Evolutionary conservation across 2,888 invertebrate species (phyloP), one percentile per base, ranked within the genome.

Genomic region (Harpalus rufipes): DNA sequence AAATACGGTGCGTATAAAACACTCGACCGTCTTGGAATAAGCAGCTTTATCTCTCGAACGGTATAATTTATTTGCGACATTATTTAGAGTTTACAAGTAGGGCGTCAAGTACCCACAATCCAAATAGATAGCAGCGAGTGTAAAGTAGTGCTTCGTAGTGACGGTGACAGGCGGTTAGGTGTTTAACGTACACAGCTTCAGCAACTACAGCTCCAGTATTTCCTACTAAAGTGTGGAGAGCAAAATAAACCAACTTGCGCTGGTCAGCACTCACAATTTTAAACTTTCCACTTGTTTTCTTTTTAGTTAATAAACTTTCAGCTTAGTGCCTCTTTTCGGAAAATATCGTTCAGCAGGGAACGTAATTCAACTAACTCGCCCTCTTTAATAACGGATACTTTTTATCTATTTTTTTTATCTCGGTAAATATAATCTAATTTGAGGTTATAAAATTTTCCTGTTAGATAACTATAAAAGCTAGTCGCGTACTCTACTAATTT

Each of bases 1-100:
- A 72, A 51, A 8, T 8, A 51, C 44, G 44, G 44, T 51, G 44
- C 44, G 44, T 51, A 51, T 32, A 32, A 32, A 32, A 32, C 32
- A 32, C 32, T 32, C 32, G 32, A 32, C 44, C 12, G 44, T 12
- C 10, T 8, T 51, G 44, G 6, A 51, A 51, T 51, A 61, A 61
- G 61, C 18, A 14, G 72, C 5, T 72, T 72, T 72, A 72, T 51
- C 65, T 65, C 7, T 39, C 14, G 65, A 81, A 81, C 63, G 41
- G 41, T 25, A 65, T 81, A 81, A 39, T 65, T 44, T 81, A 65
- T 81, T 41, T 68, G 65, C 21, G 63, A 25, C 81, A 81, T 81
- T 81, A 81, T 81, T 81, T 68, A 81, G 44, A 81, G 65, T 81
- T 81, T 81, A 81, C 81, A 81, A 82, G 82, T 82, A 58, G 72